These are phyloP conservation scores for Bambusicola thoracicus DNA, from an alignment of 2,113 vertebrate species.

Conservation along the genomic window DNA sequence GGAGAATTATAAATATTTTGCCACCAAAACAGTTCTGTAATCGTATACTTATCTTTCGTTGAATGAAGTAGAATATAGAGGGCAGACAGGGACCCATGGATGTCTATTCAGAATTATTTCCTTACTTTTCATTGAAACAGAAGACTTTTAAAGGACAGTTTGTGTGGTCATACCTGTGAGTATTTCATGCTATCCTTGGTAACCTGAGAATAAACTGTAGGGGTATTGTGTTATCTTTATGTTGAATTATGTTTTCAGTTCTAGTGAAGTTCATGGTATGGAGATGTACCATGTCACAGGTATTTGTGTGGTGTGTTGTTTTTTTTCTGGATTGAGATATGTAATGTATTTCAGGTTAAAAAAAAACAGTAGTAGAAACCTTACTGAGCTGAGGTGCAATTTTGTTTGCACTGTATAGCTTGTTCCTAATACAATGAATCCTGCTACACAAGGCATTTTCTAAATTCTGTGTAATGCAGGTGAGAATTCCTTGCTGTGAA, in stretches of 20 bases:
- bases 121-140: not conserved
- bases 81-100: not conserved
- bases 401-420: not conserved
- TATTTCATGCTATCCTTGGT: not conserved
- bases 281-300: not conserved
- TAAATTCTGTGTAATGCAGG: not conserved
- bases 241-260: not conserved
- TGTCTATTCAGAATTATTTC: not conserved
- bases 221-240: not conserved
- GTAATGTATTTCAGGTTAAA: not conserved
- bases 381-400: not conserved
- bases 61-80: not conserved
- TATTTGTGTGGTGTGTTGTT: not conserved
- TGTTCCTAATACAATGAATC: not conserved
- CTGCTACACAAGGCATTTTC: not conserved
- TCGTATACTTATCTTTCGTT: not conserved
- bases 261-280: not conserved
- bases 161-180: not conserved
- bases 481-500: not conserved
- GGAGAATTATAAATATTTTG: not conserved
- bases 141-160: not conserved
- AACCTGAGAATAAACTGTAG: not conserved
- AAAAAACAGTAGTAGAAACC: not conserved
- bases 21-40: not conserved
- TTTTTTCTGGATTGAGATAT: not conserved